phyloP scores from a whole-genome alignment of 2,113 vertebrate genomes.

The Rhabdomys dilectus region DNA sequence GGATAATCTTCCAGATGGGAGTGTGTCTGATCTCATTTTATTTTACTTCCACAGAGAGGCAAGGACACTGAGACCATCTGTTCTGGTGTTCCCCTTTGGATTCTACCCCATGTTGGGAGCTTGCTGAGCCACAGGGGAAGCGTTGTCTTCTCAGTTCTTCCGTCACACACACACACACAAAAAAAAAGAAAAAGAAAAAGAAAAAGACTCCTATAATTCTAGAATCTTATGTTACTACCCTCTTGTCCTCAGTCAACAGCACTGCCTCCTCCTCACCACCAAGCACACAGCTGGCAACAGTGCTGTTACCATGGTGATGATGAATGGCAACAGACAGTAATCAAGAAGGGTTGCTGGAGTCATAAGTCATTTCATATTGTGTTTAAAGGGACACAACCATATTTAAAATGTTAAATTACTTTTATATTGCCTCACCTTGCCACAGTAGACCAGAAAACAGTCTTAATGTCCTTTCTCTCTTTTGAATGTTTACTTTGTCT shows the following conservation, averaged over 20 bases:
- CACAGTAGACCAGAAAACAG: neutral
- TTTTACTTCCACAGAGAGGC: constrained; percentile 60
- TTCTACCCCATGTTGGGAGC: neutral
- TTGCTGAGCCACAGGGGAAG: neutral
- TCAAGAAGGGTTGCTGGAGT: constrained; percentile 78
- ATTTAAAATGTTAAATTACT: constrained; percentile 70
- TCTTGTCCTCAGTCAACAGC: constrained; percentile 62
- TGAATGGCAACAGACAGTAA: constrained; percentile 80
- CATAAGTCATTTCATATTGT: constrained; percentile 79
- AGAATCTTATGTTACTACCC: constrained; percentile 33
- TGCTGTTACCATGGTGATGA: constrained; percentile 82
- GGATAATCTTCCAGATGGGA: constrained; percentile 54
- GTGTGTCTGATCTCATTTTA: constrained; percentile 57
- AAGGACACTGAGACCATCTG: constrained; percentile 65
- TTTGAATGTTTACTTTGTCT: constrained; percentile 10
- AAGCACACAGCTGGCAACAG: constrained; percentile 79
- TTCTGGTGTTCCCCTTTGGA: constrained; percentile 11
- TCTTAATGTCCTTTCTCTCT: neutral
- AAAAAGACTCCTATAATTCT: constrained; percentile 23
- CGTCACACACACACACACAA: neutral
- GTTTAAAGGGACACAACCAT: constrained; percentile 74
- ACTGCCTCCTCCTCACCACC: constrained; percentile 31
- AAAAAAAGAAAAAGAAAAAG: neutral
- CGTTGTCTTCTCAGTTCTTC: neutral
- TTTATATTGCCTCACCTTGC: neutral